A percentile compares a stretch with the other conserved stretches of the same genome.
phyloP scores from a whole-genome alignment of 2,113 vertebrate species.

The Pelecanoides urinatrix region DNA sequence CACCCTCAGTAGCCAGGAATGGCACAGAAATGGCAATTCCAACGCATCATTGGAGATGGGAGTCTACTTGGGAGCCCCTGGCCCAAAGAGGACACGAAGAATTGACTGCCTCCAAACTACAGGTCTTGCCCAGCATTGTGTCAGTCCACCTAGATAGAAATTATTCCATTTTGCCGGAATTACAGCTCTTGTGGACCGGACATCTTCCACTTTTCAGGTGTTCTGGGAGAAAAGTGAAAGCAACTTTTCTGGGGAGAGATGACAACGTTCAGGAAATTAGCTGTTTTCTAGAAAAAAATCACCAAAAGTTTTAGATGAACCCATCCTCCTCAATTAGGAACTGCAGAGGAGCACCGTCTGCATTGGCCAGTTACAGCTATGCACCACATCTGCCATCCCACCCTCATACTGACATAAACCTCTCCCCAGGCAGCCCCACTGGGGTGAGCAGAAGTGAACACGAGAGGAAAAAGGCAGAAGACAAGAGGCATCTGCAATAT shows the following conservation, averaged over 20 bases:
- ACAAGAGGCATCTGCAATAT: not conserved
- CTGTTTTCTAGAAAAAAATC: not conserved
- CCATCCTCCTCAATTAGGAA: not conserved
- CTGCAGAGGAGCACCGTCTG: not conserved
- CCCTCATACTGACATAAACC: not conserved
- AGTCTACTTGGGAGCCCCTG: not conserved
- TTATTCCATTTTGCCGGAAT: not conserved
- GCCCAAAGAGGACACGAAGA: not conserved
- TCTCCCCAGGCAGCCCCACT: not conserved
- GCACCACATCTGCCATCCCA: not conserved
- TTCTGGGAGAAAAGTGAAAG: not conserved
- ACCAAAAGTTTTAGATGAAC: not conserved
- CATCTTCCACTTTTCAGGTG: not conserved
- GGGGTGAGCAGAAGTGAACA: not conserved
- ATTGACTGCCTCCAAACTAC: not conserved
- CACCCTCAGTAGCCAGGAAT: not conserved
- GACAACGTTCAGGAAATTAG: not conserved
- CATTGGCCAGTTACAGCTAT: not conserved
- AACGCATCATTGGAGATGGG: not conserved
- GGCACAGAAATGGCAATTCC: not conserved
- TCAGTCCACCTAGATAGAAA: not conserved
- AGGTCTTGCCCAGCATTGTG: not conserved
- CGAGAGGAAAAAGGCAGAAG: not conserved
- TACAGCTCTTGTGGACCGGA: not conserved
- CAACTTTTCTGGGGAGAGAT: not conserved